Evolutionary conservation across 2,113 vertebrate species (phyloP), one percentile per base, ranked within the genome.

Genomic region (Clarias batrachus): DNA sequence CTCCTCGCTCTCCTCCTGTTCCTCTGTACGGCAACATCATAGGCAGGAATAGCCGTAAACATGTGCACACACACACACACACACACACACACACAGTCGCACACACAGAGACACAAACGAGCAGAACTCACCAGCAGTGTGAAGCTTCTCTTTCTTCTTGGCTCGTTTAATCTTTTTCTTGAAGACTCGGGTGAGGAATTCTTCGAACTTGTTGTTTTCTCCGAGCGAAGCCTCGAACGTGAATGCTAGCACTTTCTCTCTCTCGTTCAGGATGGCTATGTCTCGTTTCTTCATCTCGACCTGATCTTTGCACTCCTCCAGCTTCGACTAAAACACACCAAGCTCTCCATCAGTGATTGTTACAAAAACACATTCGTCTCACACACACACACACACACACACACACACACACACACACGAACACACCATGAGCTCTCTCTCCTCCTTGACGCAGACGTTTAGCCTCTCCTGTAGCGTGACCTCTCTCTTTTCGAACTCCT

Each of bases 121-220:
- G 27, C 41, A 62, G 14, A 14, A 14, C 86, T 84, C 71, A 96
- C 96, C 96, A 83, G 93, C 88, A 78, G 91, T 87, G 88, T 84
- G 89, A 30, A 27, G 68, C 68, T 85, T 70, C 77, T 96, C 95
- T 86, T 94, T 93, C 90, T 95, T 95, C 92, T 94, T 96, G 3
- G 73, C 86, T 0, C 91, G 92, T 73, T 96, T 96, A 68, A 96
- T 92, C 89, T 95, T 96, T 90, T 96, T 97, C 91, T 95, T 96
- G 74, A 98, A 96, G 89, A 99, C 93, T 86, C 92, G 94, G 14
- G 93, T 96, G 82, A 99, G 96, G 83, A 97, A 96, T 63, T 93
- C 92, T 54, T 94, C 94, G 93, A 96, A 97, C 77, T 95, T 96
- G 63, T 97, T 96, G 89, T 95, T 92, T 87, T 97, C 96, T 33